Base-by-base conservation (phyloP, 2,113 vertebrate species). In the Psettodes erumei region DNA sequence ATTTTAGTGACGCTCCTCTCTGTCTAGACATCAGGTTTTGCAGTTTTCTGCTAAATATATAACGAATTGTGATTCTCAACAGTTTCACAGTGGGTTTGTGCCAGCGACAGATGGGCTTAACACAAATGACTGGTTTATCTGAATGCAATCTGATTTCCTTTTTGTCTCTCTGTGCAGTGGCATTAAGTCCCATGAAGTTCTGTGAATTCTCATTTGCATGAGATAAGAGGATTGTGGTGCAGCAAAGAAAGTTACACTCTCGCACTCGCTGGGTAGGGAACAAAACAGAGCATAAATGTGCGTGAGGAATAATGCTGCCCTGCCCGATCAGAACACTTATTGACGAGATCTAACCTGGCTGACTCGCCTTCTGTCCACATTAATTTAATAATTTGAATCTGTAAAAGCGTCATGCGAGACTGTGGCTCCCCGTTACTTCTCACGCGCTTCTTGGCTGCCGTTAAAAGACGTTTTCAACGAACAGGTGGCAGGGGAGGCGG, bases 401-500 rank as follows among this genome's bases (percentile, higher is more conserved):
- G n/a, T 40, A 23, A 51, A 35, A 40, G 47, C 43, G 28, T 1
- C 27, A 47, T 13, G 8, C 10, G 25, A 28, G 18, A 64, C 54
- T 28, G 11, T 11, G 21, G 16, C 32, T 38, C 12, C 33, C 9
- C 15, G 21, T 35, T 62, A 2, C 5, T 28, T n/a, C 18, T 56
- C 10, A 40, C 32, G 66, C 42, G 25, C 75, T 23, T 15, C 68
- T 53, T 54, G 32, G 50, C 37, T 1, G 12, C 42, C 16, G 75
- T 56, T 47, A 68, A 65, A 51, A 35, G 28, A 16, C 0, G 19
- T 77, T 83, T 60, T 64, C 54, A 18, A 80, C 58, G 5, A 84
- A 66, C 40, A 35, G 16, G 25, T 43, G 72, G 16, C 8, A n/a
- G 48, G 16, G 18, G 8, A 71, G 47, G 43, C 8, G 6, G 42